phyloP scores from a whole-genome alignment of 2,888 invertebrate species.

The Caenorhabditis uteleia region DNA sequence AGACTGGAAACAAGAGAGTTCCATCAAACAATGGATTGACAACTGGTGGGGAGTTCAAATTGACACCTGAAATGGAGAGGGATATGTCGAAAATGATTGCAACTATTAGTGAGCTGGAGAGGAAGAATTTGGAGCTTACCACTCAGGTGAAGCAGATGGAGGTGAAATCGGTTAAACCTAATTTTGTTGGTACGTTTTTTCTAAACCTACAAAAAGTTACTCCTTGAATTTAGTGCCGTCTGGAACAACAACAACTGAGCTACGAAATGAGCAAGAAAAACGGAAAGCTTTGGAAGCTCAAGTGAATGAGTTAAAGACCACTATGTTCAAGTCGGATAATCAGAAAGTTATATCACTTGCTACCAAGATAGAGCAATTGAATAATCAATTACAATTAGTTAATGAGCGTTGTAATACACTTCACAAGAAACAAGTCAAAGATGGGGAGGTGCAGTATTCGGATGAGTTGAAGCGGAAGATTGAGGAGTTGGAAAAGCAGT shows the following conservation, averaged over 20 bases:
- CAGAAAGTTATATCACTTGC: constrained; percentile 67
- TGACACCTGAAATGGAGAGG: constrained; percentile 61
- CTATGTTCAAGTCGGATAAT: constrained; percentile 66
- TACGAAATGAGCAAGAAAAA: constrained; percentile 54
- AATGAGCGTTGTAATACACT: constrained; percentile 64
- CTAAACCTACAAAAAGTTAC: neutral
- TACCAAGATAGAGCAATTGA: constrained; percentile 67
- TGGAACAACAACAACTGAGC: constrained; percentile 38
- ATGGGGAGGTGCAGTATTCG: constrained; percentile 38
- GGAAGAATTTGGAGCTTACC: constrained; percentile 46
- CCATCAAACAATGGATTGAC: constrained; percentile 77
- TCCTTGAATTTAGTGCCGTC: constrained; percentile 17
- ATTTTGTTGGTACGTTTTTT: constrained; percentile 29
- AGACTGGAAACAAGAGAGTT: constrained; percentile 71
- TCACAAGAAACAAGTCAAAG: constrained; percentile 59
- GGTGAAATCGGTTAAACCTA: constrained; percentile 30
- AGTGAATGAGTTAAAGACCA: constrained; percentile 51
- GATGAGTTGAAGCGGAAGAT: constrained; percentile 61
- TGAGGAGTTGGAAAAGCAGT: constrained; percentile 62
- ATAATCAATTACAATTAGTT: constrained; percentile 61
- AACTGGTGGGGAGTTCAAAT: constrained; percentile 74
- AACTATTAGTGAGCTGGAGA: constrained; percentile 63
- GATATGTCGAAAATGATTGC: constrained; percentile 60
- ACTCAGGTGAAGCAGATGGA: constrained; percentile 45
- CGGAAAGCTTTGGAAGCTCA: constrained; percentile 49